Evolutionary conservation across 2,888 invertebrate species (phyloP), one percentile per base, ranked within the genome.

Genomic region (Leptinotarsa peninsularis): DNA sequence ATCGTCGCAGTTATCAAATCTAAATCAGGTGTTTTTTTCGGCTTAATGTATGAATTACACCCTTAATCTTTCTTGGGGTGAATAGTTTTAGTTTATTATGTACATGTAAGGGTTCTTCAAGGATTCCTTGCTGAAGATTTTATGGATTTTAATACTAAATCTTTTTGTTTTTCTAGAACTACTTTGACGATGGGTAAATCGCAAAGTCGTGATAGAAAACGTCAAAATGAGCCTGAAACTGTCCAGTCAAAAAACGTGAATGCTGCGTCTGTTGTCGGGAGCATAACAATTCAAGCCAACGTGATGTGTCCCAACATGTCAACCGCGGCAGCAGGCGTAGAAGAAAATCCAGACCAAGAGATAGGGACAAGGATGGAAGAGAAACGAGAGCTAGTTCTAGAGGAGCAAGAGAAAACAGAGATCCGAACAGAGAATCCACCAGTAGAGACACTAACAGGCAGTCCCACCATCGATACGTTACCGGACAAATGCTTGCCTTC

Each of bases 191-290:
- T 74, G 75, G 73, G 77, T 17, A 74, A 72, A 43, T 66, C 69
- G 21, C 52, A 58, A 18, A 74, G 77, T 27, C 70, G 58, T 43
- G 70, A 58, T 2, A 54, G 58, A 17, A 49, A 49, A 17, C 58
- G 18, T 5, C 18, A n/a, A 10, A 23, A 43, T 3, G 58, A 70
- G 23, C 21, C 58, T 49, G 50, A 70, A 21, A 18, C 72, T n/a
- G 71, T 66, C 49, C 67, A 77, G 74, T 84, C 93, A 94, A 94
- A 94, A 94, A 94, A 94, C 94, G 93, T 88, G 89, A 90, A 89
- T 89, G 91, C 91, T 92, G 92, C 94, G 93, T 91, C 93, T 93
- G 93, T 91, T 89, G 91, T 89, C 90, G 90, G 87, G 89, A 86
- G 82, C 87, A 87, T 81, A 76, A 66, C 73, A 74, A 72, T 73